Percentiles rank a stretch among this genome's conserved stretches.
Conservation (phyloP, 2,113 vertebrate genomes). For the Cephalopholis sonnerati region DNA sequence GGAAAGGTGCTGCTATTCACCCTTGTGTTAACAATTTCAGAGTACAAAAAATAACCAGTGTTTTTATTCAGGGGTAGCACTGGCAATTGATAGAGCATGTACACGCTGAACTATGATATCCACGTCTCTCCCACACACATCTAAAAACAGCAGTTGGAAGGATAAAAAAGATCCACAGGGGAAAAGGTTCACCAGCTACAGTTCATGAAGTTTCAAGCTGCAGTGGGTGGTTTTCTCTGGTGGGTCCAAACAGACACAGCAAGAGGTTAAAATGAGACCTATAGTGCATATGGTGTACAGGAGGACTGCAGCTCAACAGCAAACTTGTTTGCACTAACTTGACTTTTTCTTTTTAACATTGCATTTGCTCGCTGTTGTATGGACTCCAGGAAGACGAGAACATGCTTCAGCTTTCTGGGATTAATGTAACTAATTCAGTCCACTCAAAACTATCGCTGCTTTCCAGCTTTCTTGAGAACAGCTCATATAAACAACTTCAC, state of each 20-base stretch:
- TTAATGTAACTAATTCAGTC: no score
- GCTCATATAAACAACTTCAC: no score
- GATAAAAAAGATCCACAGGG: constrained; percentile 40
- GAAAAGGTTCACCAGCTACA: constrained; percentile 59
- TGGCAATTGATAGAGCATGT: constrained; percentile 60
- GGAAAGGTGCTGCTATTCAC: neutral
- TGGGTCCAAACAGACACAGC: constrained; percentile 53
- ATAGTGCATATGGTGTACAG: neutral
- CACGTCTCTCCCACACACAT: constrained; percentile 65
- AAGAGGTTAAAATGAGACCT: constrained; percentile 63
- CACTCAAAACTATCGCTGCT: no score
- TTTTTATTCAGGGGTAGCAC: constrained; percentile 50
- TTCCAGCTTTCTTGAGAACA: no score
- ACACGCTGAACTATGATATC: constrained; percentile 54
- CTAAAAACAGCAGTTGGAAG: constrained; percentile 59
- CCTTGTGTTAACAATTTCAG: constrained; percentile 49
- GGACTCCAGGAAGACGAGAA: neutral
- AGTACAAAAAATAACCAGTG: constrained; percentile 43
- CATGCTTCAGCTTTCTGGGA: neutral
- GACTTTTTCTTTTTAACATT: neutral
- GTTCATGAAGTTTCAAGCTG: constrained; percentile 61
- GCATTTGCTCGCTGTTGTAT: neutral
- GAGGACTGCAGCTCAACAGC: constrained; percentile 15
- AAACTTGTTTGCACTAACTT: constrained; percentile 22
- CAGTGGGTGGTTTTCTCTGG: constrained; percentile 68